These are phyloP conservation scores for Apis florea DNA, from an alignment of 1,140 invertebrate genomes.

Conservation along the genomic window DNA sequence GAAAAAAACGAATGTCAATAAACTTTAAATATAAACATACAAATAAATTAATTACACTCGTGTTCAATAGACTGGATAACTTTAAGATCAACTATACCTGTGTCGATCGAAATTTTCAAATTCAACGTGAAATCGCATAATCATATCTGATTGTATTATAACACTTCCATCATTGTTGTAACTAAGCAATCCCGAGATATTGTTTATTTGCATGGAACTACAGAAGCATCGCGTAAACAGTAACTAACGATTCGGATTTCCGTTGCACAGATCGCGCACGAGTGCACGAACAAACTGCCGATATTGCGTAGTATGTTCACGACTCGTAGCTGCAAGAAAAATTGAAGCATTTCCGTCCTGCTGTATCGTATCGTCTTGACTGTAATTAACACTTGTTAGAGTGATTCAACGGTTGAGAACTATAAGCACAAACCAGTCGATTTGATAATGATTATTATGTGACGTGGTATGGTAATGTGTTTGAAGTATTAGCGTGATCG, in stretches of 20 bases:
- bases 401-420: neutral
- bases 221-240: neutral
- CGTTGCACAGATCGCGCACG: neutral
- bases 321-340: neutral
- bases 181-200: neutral
- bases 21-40: neutral
- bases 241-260: neutral
- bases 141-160: too few species aligned
- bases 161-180: neutral
- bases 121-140: neutral
- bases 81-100: neutral
- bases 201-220: neutral
- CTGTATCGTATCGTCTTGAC: neutral
- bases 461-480: neutral
- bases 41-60: neutral
- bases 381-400: neutral
- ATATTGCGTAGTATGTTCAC: neutral
- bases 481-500: neutral
- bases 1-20: too few species aligned
- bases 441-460: neutral
- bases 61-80: too few species aligned
- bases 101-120: neutral
- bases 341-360: neutral
- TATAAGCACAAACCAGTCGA: neutral
- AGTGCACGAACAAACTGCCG: neutral